Evolutionary conservation across 2,888 invertebrate genomes (phyloP).

Genomic region (Drosophila phalerata): DNA sequence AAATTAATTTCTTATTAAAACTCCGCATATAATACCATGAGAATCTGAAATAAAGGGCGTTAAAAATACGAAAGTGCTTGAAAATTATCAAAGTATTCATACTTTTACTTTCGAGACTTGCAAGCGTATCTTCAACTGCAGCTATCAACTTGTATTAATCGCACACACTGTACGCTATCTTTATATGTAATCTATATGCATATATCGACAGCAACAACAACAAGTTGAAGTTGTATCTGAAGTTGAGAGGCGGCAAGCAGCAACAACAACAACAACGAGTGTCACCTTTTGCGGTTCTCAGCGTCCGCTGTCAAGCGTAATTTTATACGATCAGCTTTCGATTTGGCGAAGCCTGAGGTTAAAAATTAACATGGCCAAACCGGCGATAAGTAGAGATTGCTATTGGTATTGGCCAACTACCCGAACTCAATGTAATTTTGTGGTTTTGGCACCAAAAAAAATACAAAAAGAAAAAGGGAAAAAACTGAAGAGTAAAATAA

Average conservation of each 20-base stretch:
- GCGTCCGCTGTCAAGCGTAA: constrained; percentile 76
- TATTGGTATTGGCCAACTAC: constrained; percentile 61
- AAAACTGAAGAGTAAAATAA: constrained; percentile 24
- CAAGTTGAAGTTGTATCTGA: not conserved
- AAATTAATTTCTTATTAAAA: too few relatives aligned
- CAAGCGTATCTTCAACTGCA: constrained; percentile 12
- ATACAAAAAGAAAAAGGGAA: constrained; percentile 7
- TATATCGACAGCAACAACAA: constrained; percentile 50
- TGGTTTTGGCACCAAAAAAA: constrained; percentile 65
- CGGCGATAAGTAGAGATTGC: constrained; percentile 77
- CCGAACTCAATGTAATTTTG: constrained; percentile 72
- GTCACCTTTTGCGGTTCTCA: constrained; percentile 78
- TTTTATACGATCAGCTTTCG: constrained; percentile 80
- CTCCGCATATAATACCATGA: not conserved
- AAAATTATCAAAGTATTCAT: constrained; percentile 1
- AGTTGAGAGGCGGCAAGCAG: constrained; percentile 51
- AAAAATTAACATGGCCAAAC: constrained; percentile 77
- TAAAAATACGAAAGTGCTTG: constrained; percentile 5
- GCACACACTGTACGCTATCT: constrained; percentile 62
- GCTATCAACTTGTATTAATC: constrained; percentile 53
- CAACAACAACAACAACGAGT: constrained; percentile 41
- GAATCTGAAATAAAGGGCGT: constrained; percentile 30
- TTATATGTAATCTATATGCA: constrained; percentile 62
- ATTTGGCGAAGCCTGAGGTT: constrained; percentile 81
- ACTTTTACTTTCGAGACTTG: constrained; percentile 52